A percentile compares a stretch with the other conserved stretches of the same genome.
These are phyloP conservation scores for Eucera pruinosa DNA, from an alignment of 2,888 invertebrate genomes.

Conservation along the genomic window DNA sequence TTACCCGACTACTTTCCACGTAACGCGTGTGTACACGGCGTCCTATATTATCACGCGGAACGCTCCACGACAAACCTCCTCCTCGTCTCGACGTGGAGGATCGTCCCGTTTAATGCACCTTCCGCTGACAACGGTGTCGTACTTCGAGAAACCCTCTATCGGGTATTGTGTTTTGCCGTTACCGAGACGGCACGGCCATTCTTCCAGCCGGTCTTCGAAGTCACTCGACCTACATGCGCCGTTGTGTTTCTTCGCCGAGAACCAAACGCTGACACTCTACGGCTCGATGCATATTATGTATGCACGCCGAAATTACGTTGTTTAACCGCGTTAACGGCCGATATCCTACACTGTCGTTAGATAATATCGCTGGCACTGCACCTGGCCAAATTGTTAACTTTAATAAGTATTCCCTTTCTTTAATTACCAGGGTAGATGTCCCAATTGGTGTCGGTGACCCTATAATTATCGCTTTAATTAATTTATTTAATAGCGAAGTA, in stretches of 20 bases:
- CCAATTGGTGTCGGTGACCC: too few species aligned
- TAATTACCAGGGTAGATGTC: too few species aligned
- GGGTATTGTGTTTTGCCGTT: slow-evolving; percentile 52
- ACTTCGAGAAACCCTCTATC: slow-evolving; percentile 46
- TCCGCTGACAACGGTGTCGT: slow-evolving; percentile 48
- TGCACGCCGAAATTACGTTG: slow-evolving; percentile 22
- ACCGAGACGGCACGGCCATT: slow-evolving; percentile 34
- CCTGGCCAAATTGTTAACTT: too few species aligned
- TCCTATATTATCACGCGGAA: slow-evolving; percentile 10
- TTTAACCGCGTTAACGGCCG: slow-evolving; percentile 6
- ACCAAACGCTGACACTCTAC: not conserved
- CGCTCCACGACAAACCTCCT: slow-evolving; percentile 15
- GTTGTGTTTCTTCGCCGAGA: slow-evolving; percentile 4
- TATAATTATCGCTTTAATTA: too few species aligned
- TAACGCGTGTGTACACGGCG: slow-evolving; percentile 24
- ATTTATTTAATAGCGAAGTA: too few species aligned
- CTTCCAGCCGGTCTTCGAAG: slow-evolving; percentile 31
- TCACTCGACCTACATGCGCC: slow-evolving; percentile 47
- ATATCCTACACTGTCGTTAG: not conserved
- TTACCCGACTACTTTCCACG: slow-evolving; percentile 35
- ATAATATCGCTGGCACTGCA: not conserved
- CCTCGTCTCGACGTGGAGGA: slow-evolving; percentile 50
- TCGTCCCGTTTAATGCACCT: slow-evolving; percentile 57
- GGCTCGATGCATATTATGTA: slow-evolving; percentile 24
- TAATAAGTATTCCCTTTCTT: too few species aligned